Evolutionary conservation across 2,113 vertebrate species (phyloP), one percentile per base, ranked within the genome.

Genomic region (Anarrhichthys ocellatus): DNA sequence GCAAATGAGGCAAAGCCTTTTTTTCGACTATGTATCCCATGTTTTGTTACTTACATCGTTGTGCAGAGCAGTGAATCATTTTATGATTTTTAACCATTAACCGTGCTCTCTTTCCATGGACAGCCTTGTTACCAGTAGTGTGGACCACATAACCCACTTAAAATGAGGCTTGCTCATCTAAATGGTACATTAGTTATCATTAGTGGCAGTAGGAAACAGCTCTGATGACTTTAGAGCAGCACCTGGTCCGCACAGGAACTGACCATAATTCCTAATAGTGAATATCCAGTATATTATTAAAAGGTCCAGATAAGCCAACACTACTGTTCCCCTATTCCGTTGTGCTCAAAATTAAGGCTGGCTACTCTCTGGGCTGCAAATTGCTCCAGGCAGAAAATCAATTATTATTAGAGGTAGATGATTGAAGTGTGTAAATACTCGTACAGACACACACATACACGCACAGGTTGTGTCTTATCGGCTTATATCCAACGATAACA

Each of bases 401-500:
- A 86, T 81, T 68, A 70, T 78, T 73, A 68, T 81, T 83, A 58
- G 17, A 81, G 46, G 29, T 61, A 74, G 75, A 77, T 80, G 65
- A 80, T 7, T 65, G 15, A 67, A 74, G 67, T 1, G 8, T 22
- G 24, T 76, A 73, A 72, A 67, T 70, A 15, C 64, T 71, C 2
- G 1, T 14, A 40, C 24, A 15, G 1, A 65, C 54, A 58, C 2
- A 22, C 8, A 68, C 48, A 36, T n/a, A n/a, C 48, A 29, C 64
- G 40, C 32, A 76, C 24, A 24, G 52, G 22, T 27, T 58, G n/a
- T n/a, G 32, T 76, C 61, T 54, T 54, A 32, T 46, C 20, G 8
- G 54, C 63, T 86, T 70, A 66, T 83, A 72, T 72, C 58, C 52
- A 76, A 88, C 75, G 1, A 76, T 63, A 84, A 79, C 79, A 79